Conservation (phyloP, 2,888 invertebrate species). For the Brenthis hecate region DNA sequence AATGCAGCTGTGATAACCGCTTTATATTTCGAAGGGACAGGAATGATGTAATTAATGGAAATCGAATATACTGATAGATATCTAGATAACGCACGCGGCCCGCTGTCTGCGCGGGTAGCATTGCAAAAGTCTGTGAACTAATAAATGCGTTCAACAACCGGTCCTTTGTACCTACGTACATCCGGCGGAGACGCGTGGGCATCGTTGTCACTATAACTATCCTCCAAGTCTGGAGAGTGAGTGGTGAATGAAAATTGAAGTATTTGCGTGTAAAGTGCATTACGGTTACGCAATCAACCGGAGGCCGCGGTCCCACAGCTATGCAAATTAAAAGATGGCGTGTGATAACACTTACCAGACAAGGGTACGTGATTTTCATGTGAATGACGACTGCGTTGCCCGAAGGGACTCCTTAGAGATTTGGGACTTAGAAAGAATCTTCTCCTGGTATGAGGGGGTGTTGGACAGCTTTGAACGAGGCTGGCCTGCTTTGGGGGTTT, state of each 20-base stretch:
- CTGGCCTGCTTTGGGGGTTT: slow-evolving; percentile 83
- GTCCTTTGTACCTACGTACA: slow-evolving; percentile 77
- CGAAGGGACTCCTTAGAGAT: slow-evolving; percentile 89
- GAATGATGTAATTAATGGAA: slow-evolving; percentile 76
- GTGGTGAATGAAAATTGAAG: slow-evolving; percentile 62
- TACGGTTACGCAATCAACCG: slow-evolving; percentile 58
- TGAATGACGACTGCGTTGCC: slow-evolving; percentile 77
- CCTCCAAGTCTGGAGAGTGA: slow-evolving; percentile 56
- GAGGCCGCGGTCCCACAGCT: slow-evolving; percentile 52
- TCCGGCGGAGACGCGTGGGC: slow-evolving; percentile 75
- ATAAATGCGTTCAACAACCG: slow-evolving; percentile 65
- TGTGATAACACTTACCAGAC: slow-evolving; percentile 83
- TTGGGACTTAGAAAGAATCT: slow-evolving; percentile 92
- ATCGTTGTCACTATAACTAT: slow-evolving; percentile 64
- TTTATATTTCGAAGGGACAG: slow-evolving; percentile 66
- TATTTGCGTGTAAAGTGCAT: slow-evolving; percentile 60
- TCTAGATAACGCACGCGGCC: slow-evolving; percentile 69
- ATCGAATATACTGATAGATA: slow-evolving; percentile 70
- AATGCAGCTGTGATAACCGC: slow-evolving; percentile 64
- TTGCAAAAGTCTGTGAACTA: slow-evolving; percentile 70
- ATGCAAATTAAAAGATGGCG: slow-evolving; percentile 49
- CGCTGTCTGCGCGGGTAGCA: slow-evolving; percentile 70
- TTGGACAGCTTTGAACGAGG: slow-evolving; percentile 88
- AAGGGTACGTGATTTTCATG: slow-evolving; percentile 85
- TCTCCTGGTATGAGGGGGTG: slow-evolving; percentile 89